phyloP scores from a whole-genome alignment of 2,113 vertebrate genomes.

The Pollimyrus isidori region DNA sequence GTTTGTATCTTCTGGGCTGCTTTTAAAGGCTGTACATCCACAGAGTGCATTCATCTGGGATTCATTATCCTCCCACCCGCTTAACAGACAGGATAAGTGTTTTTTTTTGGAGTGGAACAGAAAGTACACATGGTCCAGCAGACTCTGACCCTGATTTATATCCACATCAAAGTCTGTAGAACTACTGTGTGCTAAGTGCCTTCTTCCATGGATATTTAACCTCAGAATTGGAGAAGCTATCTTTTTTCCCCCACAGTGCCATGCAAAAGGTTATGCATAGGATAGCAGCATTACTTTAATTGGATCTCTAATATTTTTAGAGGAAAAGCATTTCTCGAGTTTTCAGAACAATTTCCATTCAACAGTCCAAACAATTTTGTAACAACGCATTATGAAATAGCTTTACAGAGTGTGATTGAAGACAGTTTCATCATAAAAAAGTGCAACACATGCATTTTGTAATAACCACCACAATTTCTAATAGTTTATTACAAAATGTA shows the following conservation, averaged over 20 bases:
- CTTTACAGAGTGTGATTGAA: not conserved
- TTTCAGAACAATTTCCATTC: not conserved
- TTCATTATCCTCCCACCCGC: not conserved
- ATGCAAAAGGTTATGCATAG: not conserved
- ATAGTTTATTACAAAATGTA: not conserved
- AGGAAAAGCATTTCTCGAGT: not conserved
- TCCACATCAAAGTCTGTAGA: not conserved
- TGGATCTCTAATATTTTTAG: not conserved
- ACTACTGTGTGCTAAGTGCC: slow-evolving; percentile 18
- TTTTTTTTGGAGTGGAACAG: not conserved
- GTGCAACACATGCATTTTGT: not conserved
- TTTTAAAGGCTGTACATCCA: not conserved
- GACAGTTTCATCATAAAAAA: not conserved
- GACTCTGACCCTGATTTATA: not conserved
- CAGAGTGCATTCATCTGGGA: not conserved
- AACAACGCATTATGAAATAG: not conserved
- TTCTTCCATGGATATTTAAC: slow-evolving; percentile 15
- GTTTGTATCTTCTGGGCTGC: not conserved
- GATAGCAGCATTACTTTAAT: not conserved
- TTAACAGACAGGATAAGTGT: not conserved
- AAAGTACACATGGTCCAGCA: not conserved
- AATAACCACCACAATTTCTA: not conserved
- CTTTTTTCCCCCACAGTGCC: not conserved
- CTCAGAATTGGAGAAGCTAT: not conserved
- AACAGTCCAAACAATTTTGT: not conserved